A percentile compares a stretch with the other conserved stretches of the same genome.
Evolutionary conservation across 2,888 invertebrate species (phyloP).

Genomic region (Synergus japonicus): DNA sequence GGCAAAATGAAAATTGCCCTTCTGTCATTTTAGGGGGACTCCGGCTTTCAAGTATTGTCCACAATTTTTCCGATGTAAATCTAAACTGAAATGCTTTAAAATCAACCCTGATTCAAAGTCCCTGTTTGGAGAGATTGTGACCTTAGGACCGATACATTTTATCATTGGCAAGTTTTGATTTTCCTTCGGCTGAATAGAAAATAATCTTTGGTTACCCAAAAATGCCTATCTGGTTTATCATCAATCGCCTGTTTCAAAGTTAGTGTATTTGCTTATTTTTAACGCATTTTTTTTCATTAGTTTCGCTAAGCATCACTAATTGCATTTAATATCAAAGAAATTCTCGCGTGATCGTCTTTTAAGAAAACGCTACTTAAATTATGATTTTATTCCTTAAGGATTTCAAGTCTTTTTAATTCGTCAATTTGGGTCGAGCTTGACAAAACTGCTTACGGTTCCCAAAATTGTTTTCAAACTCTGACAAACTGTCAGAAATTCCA

Average conservation of each 20-base stretch:
- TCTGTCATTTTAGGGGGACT: conserved; percentile 12
- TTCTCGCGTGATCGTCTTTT: conserved; percentile 18
- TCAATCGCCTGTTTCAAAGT: conserved; percentile 54
- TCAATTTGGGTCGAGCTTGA: conserved; percentile 25
- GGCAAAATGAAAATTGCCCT: conserved; percentile 27
- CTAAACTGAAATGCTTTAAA: conserved; percentile 47
- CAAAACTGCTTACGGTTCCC: conserved; percentile 10
- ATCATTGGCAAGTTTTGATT: conserved; percentile 51
- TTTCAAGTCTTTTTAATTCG: conserved; percentile 26
- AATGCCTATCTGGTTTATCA: conserved; percentile 60
- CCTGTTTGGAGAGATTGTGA: conserved; percentile 50
- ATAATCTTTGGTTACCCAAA: conserved; percentile 68
- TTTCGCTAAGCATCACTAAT: conserved; percentile 10
- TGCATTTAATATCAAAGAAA: conserved; percentile 14
- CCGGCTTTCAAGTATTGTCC: conserved; percentile 43
- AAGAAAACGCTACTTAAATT: conserved; percentile 34
- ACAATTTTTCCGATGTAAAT: neutral
- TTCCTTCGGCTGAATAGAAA: conserved; percentile 54
- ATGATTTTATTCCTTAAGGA: conserved; percentile 5
- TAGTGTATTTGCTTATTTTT: conserved; percentile 25
- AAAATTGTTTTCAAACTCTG: conserved; percentile 8
- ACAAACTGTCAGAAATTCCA: neutral
- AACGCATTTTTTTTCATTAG: neutral
- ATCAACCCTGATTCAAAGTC: conserved; percentile 61
- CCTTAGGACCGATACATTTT: conserved; percentile 49